Base-by-base conservation (phyloP, 1,140 invertebrate species). In the Nasonia longicornis region DNA sequence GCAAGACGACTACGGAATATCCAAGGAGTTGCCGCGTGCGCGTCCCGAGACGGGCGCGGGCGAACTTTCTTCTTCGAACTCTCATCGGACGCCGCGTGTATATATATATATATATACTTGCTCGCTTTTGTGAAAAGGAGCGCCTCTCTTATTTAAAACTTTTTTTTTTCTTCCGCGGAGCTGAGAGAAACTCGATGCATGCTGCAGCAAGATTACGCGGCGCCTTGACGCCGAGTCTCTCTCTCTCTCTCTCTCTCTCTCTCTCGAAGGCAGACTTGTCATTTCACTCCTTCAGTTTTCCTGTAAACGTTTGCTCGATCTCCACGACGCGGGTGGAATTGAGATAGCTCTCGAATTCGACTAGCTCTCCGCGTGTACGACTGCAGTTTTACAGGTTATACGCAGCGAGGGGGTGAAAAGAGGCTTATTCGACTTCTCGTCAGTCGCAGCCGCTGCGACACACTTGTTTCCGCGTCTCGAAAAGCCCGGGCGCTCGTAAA, bases 1-100 rank as follows among this genome's bases (percentile, higher is more conserved):
- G 66, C 48, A 69, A 80, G 76, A 71, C 73, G 73, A 63, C 74
- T 76, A 29, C 29, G 73, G 73, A 81, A 76, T 81, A 81, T 1
- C 42, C 63, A 75, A 80, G 20, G 14, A 80, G 79, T 2, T 35
- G 31, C 31, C 31, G 31, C 26, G 26, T 71, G 38, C 26, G 2
- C 16, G 20, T 22, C n/a, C 6, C 6, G 26, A 20, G 70, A 72
- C n/a, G 14, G 2, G 26, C 26, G 26, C 26, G 26, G 2, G 42
- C 42, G 42, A 79, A 79, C 35, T 80, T 80, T 74, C 71, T 10
- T 22, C 69, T 10, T 22, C 69, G 45, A 66, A 74, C 70, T 80
- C 26, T 67, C 29, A 67, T 67, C 22, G 29, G 64, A 67, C 26
- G 2, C 64, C 22, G 22, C 58, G 4, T 63, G 0, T n/a, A 22